phyloP scores from a whole-genome alignment of 2,888 invertebrate species.

The Eremobia ochroleuca region DNA sequence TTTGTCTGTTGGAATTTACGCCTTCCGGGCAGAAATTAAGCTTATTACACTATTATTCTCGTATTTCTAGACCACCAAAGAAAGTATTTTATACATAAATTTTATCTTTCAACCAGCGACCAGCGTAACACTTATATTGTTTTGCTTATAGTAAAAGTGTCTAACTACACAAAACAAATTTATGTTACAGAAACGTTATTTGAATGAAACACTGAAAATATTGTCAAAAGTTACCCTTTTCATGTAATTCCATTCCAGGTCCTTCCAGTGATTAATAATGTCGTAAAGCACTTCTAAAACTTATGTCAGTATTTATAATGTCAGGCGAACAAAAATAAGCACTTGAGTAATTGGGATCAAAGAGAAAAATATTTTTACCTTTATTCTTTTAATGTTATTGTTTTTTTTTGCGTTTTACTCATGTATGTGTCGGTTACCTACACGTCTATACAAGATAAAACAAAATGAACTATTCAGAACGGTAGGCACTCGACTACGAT shows the following conservation, averaged over 20 bases:
- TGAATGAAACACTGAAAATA: not conserved
- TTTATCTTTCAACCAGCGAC: slow-evolving; percentile 23
- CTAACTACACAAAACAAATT: not conserved
- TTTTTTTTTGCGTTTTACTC: not conserved
- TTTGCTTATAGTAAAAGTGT: not conserved
- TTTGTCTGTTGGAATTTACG: slow-evolving; percentile 59
- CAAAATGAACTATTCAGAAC: slow-evolving; percentile 80
- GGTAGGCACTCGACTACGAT: slow-evolving; percentile 80
- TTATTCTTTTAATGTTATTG: not conserved
- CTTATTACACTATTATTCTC: slow-evolving; percentile 58
- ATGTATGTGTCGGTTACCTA: slow-evolving; percentile 55
- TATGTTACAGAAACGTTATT: not conserved
- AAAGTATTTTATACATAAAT: slow-evolving; percentile 39
- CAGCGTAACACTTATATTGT: slow-evolving; percentile 3
- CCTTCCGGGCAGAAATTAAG: slow-evolving; percentile 59
- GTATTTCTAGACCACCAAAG: slow-evolving; percentile 51
- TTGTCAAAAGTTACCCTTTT: not conserved
- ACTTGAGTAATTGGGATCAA: not conserved
- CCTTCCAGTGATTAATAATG: not conserved
- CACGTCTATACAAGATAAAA: slow-evolving; percentile 70
- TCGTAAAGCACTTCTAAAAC: not conserved
- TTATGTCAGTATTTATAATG: not conserved
- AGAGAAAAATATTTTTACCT: not conserved
- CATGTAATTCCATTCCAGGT: not conserved
- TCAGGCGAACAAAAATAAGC: not conserved